phyloP scores from a whole-genome alignment of 2,113 vertebrate genomes.

The Aegotheles bennettii region DNA sequence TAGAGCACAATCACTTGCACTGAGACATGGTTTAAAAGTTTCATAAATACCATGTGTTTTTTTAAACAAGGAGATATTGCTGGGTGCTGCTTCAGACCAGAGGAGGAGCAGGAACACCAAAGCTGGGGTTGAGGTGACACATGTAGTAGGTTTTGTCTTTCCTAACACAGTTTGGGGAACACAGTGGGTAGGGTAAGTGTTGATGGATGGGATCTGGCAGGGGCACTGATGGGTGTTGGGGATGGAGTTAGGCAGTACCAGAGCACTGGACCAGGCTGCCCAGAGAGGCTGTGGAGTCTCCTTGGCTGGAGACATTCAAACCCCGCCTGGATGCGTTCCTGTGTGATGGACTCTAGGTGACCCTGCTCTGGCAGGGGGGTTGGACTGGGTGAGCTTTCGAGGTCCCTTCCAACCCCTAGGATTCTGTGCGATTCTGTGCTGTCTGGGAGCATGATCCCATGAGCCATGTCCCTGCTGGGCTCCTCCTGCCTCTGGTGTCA shows the following conservation, averaged over 20 bases:
- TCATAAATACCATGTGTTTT: not conserved
- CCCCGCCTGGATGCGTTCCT: no score
- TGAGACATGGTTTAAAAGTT: fast-evolving
- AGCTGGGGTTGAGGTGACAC: not conserved
- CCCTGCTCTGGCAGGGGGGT: no score
- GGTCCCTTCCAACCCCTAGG: no score
- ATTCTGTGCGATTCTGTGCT: no score
- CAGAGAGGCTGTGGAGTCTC: no score
- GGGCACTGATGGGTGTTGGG: fast-evolving
- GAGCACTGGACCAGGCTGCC: no score
- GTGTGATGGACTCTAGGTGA: no score
- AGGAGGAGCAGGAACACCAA: not conserved
- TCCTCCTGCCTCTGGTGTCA: not conserved
- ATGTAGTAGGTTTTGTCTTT: not conserved
- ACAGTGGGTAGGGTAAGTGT: fast-evolving
- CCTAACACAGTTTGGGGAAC: fast-evolving
- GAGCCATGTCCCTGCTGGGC: fast-evolving
- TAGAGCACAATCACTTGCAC: no score
- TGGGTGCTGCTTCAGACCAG: not conserved
- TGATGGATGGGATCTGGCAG: not conserved
- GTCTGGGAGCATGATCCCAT: not conserved
- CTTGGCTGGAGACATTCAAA: no score
- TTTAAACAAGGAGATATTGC: not conserved
- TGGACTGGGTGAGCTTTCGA: no score
- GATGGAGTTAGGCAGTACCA: not conserved